Percentiles rank a stretch among this genome's conserved stretches.
Conservation (phyloP, 92 coral and sea anemone species). For the Virgularia gustaviana region DNA sequence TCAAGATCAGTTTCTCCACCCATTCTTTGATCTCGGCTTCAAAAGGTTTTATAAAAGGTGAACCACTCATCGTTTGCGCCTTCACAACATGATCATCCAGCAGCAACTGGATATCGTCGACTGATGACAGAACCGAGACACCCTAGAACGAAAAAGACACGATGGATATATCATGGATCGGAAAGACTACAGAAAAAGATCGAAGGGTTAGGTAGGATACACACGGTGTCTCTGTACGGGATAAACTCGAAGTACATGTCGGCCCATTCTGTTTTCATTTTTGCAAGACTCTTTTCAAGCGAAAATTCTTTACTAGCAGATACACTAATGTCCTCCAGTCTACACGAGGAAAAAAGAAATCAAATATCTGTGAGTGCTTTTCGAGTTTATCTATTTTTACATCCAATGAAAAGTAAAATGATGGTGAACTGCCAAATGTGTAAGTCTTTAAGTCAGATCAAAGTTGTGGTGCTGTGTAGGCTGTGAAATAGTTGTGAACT, state of each 20-base stretch:
- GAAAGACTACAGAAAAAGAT: not conserved
- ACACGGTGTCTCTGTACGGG: slow-evolving; percentile 93
- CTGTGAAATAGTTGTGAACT: no score
- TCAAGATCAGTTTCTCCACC: slow-evolving; percentile 90
- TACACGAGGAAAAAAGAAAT: slow-evolving; percentile 17
- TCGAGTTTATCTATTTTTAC: no score
- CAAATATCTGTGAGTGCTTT: not conserved
- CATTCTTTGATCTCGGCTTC: slow-evolving; percentile 97
- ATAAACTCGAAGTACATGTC: slow-evolving; percentile 93
- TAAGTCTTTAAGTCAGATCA: no score
- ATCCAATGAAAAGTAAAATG: no score
- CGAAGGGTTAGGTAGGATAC: not conserved
- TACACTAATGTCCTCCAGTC: slow-evolving; percentile 92
- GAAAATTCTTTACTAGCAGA: slow-evolving; percentile 97
- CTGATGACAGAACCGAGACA: slow-evolving; percentile 86
- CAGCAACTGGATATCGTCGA: slow-evolving; percentile 86
- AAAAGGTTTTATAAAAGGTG: slow-evolving; percentile 98
- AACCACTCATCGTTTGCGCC: slow-evolving; percentile 99
- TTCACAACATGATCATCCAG: slow-evolving; percentile 99
- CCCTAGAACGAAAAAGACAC: slow-evolving; percentile 56
- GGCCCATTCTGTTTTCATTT: slow-evolving; percentile 93
- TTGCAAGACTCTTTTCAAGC: slow-evolving; percentile 95
- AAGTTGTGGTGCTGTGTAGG: no score
- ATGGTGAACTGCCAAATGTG: no score
- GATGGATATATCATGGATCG: no score